Evolutionary conservation across 2,888 invertebrate species (phyloP), one percentile per base, ranked within the genome.

Genomic region (Fissipunctia ypsillon): DNA sequence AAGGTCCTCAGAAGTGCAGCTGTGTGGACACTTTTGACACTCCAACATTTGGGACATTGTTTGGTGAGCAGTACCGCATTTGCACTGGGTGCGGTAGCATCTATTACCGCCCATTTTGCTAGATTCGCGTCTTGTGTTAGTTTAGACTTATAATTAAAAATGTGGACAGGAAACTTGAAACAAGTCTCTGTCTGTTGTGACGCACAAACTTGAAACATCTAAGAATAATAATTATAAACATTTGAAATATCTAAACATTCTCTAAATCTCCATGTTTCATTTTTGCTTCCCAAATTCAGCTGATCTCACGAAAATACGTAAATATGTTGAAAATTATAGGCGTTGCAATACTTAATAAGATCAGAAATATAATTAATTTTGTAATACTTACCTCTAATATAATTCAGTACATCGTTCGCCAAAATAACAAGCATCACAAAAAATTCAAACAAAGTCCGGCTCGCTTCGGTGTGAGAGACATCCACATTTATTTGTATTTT

Each of bases 401-500:
- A 61, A 35, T 63, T 45, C 14, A 22, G 35, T 4, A 12, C 22
- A 54, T 25, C 1, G 0, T 16, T 43, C 22, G 12, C 19, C 16
- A n/a, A 57, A 68, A 25, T 25, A 56, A 72, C 3, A 16, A 65
- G 10, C n/a, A 45, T 16, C 0, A 16, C 6, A 3, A 35, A 35
- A 25, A 69, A 28, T 5, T 6, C 7, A 22, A 14, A 22, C 0
- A 19, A 35, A 45, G 2, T 45, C 68, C 79, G 83, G 45, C 22
- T 57, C 88, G 41, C 67, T 57, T 68, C 92, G 90, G 93, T 95
- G 94, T 95, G 79, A 94, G 69, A 43, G 66, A 14, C 83, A 50
- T 79, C 86, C 90, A 85, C 88, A 91, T 93, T 94, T 95, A 95
- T 94, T 94, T 94, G 94, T 94, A 87, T 87, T 87, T 86, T 81